Percentiles rank a stretch among this genome's conserved stretches.
phyloP scores from a whole-genome alignment of 2,113 vertebrate genomes.

The Hippocampus comes region DNA sequence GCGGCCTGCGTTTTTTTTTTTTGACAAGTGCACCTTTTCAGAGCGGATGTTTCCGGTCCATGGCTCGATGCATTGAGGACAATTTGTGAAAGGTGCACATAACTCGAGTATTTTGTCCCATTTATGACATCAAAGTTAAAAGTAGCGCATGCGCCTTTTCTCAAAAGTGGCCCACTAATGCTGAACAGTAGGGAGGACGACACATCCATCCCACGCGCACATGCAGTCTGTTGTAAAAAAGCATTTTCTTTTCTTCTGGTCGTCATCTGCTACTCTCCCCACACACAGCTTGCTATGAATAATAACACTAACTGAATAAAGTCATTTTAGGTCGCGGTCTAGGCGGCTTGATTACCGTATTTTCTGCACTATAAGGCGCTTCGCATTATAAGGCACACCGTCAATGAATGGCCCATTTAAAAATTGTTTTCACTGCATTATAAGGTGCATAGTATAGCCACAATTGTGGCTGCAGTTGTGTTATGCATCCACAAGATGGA shows the following conservation, averaged over 20 bases:
- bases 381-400: too few relatives aligned
- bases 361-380: too few relatives aligned
- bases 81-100: slow-evolving; percentile 19
- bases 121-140: slow-evolving; percentile 38
- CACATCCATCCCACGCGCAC: slow-evolving; percentile 36
- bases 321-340: too few relatives aligned
- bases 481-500: too few relatives aligned
- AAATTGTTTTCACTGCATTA: too few relatives aligned
- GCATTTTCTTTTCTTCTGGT: neutral
- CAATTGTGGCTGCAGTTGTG: too few relatives aligned
- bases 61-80: slow-evolving; percentile 7
- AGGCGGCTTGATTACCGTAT: too few relatives aligned
- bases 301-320: too few relatives aligned
- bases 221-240: neutral
- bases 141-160: slow-evolving; percentile 17
- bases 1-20: slow-evolving; percentile 18
- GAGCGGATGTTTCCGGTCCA: neutral
- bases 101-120: slow-evolving; percentile 25
- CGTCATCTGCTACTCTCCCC: too few relatives aligned
- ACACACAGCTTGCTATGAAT: too few relatives aligned
- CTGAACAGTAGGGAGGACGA: neutral
- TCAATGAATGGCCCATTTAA: too few relatives aligned
- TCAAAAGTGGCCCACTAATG: neutral
- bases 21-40: slow-evolving; percentile 41
- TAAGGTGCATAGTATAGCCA: too few relatives aligned